Evolutionary conservation across 2,113 vertebrate species (phyloP).

Genomic region (Bungarus multicinctus): DNA sequence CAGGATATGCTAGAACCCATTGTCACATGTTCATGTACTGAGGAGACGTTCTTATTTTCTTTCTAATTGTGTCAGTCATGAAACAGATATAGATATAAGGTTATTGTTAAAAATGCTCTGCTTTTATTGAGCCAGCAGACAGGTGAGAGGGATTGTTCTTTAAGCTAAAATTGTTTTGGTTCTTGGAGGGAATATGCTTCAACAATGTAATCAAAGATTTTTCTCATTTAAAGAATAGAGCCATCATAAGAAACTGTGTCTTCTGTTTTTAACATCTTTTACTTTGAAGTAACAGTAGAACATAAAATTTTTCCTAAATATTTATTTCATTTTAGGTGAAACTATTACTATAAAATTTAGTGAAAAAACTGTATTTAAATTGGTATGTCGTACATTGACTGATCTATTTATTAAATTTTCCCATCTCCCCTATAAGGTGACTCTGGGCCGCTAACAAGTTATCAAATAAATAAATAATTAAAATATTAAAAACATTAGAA

Average conservation of each 20-base stretch:
- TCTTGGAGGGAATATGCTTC: neutral
- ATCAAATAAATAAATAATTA: too few species aligned
- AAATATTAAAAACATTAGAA: too few species aligned
- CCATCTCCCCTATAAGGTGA: too few species aligned
- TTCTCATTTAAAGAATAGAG: neutral
- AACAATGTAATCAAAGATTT: neutral
- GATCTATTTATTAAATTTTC: too few species aligned
- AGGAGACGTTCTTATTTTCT: slow-evolving; percentile 29
- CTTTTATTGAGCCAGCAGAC: slow-evolving; percentile 4
- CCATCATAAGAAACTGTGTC: neutral
- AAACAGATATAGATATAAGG: neutral
- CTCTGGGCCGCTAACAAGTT: too few species aligned
- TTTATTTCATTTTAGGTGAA: neutral
- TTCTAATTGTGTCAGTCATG: neutral
- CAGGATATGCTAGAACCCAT: slow-evolving; percentile 4
- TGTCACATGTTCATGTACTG: slow-evolving; percentile 28
- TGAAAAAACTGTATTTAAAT: neutral
- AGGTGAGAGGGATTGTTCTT: slow-evolving; percentile 17
- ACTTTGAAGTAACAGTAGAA: neutral
- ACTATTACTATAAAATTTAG: neutral
- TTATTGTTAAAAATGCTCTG: slow-evolving; percentile 33
- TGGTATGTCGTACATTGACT: neutral
- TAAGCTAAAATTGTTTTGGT: neutral
- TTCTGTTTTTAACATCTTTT: neutral
- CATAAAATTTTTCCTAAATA: neutral